phyloP scores from a whole-genome alignment of 2,113 vertebrate species.

The Donacobius atricapilla region DNA sequence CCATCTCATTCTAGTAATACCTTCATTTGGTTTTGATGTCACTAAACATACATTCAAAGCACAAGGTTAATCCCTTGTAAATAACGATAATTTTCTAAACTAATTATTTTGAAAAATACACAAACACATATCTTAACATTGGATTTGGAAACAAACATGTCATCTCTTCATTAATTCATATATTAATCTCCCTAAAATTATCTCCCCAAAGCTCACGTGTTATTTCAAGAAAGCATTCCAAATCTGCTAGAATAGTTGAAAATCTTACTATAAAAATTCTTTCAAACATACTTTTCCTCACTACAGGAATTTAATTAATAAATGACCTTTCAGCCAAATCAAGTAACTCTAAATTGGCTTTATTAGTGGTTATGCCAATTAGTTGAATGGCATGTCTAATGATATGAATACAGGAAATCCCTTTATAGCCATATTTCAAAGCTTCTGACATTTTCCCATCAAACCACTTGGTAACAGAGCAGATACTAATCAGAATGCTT shows the following conservation, averaged over 20 bases:
- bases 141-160: not conserved
- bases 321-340: not conserved
- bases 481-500: constrained; percentile 28
- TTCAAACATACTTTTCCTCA: not conserved
- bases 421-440: not conserved
- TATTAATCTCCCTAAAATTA: not conserved
- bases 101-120: not conserved
- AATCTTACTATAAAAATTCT: not conserved
- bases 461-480: not conserved
- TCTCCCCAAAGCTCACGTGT: not conserved
- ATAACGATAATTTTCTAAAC: not conserved
- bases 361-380: not conserved
- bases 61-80: not conserved
- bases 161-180: not conserved
- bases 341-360: not conserved
- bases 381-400: constrained; percentile 9
- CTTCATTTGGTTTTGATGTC: not conserved
- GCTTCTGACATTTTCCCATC: not conserved
- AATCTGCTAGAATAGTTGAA: not conserved
- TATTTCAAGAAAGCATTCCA: not conserved
- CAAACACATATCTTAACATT: not conserved
- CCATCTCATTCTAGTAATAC: not conserved
- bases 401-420: constrained; percentile 34
- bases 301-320: not conserved
- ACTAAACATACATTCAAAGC: not conserved